Conservation (phyloP, 2,888 invertebrate genomes). For the Trichopoda pennipes region DNA sequence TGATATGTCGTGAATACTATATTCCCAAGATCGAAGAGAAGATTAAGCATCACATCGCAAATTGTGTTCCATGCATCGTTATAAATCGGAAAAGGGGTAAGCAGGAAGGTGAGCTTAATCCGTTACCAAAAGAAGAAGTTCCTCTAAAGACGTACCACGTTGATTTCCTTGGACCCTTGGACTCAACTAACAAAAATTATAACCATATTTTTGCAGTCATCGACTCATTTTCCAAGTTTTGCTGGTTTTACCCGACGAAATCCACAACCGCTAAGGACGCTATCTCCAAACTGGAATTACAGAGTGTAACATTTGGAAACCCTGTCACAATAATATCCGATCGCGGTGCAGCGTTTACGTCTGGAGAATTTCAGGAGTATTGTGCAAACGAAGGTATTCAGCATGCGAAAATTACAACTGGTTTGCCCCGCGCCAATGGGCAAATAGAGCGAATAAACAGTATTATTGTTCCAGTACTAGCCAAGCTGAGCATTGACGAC, state of each 20-base stretch:
- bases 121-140: constrained; percentile 56
- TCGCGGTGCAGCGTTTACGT: constrained; percentile 73
- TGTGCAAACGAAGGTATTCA: constrained; percentile 75
- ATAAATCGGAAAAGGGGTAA: constrained; percentile 46
- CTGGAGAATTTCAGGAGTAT: constrained; percentile 73
- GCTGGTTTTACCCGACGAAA: constrained; percentile 77
- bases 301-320: constrained; percentile 76
- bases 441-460: constrained; percentile 58
- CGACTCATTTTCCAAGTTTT: constrained; percentile 77
- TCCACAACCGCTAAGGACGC: constrained; percentile 73
- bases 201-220: constrained; percentile 75
- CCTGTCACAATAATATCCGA: constrained; percentile 75
- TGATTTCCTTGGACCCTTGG: constrained; percentile 47
- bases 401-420: constrained; percentile 57
- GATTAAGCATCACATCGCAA: neutral
- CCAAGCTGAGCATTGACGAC: constrained; percentile 53
- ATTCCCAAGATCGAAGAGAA: constrained; percentile 20
- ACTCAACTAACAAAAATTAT: constrained; percentile 60
- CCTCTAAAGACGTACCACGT: constrained; percentile 54
- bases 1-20: constrained; percentile 45
- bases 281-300: constrained; percentile 72
- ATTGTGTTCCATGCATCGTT: constrained; percentile 2
- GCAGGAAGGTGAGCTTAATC: constrained; percentile 52
- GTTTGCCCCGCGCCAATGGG: constrained; percentile 59
- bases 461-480: constrained; percentile 44